Percentiles rank a stretch among this genome's conserved stretches.
These are phyloP conservation scores for Macquaria australasica DNA, from an alignment of 2,113 vertebrate genomes.

Conservation along the genomic window DNA sequence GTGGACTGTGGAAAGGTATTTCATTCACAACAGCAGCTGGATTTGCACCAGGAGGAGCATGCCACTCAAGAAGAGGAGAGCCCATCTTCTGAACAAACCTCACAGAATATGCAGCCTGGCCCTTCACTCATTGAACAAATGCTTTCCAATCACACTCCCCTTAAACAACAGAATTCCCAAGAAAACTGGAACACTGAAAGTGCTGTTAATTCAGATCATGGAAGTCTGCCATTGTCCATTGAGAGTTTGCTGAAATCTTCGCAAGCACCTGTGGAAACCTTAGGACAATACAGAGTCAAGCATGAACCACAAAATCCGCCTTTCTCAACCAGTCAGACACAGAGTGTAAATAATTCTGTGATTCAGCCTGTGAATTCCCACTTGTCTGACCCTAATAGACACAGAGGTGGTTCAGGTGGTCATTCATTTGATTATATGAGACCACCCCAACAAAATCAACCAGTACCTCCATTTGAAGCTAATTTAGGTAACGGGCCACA, in stretches of 20 bases:
- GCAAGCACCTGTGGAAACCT: conserved; percentile 16
- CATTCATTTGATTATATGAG: conserved; percentile 58
- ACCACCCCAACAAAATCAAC: conserved; percentile 37
- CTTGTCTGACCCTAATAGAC: conserved; percentile 32
- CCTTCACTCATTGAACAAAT: conserved; percentile 58
- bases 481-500: conserved; percentile 51
- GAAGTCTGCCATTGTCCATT: conserved; percentile 48
- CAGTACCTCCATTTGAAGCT: conserved; percentile 64
- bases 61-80: conserved; percentile 56
- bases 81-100: conserved; percentile 49
- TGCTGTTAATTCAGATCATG: not conserved
- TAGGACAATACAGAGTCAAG: conserved; percentile 42
- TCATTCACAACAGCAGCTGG: conserved; percentile 91
- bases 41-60: conserved; percentile 90
- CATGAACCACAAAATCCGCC: conserved; percentile 21
- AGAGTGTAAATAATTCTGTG: conserved; percentile 41
- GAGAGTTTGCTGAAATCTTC: conserved; percentile 66
- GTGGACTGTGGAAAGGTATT: conserved; percentile 92
- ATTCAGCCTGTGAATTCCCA: conserved; percentile 58
- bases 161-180: conserved; percentile 29
- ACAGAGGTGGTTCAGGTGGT: conserved; percentile 19
- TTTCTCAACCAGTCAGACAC: conserved; percentile 31
- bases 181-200: conserved; percentile 17
- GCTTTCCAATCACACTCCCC: conserved; percentile 7
- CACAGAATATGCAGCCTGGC: conserved; percentile 23